phyloP scores from a whole-genome alignment of 2,888 invertebrate species.

The Noctua janthina region DNA sequence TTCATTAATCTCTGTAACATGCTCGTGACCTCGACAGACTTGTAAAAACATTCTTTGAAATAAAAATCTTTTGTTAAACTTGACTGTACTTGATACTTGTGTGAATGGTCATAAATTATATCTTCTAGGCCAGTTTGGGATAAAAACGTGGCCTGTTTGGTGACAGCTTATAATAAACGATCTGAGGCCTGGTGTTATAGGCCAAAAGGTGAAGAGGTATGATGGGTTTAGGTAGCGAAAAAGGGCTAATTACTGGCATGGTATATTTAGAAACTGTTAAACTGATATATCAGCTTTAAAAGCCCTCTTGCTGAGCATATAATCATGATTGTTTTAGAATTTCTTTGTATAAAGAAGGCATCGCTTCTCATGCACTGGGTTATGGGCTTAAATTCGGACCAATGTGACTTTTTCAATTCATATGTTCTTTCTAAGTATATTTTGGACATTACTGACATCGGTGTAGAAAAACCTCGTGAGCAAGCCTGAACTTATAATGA shows the following conservation, averaged over 20 bases:
- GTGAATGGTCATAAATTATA: conserved; percentile 45
- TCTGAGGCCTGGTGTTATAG: neutral
- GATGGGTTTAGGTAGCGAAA: neutral
- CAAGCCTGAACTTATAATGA: too few species aligned
- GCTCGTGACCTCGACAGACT: conserved; percentile 19
- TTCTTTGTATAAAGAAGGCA: neutral
- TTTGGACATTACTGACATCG: too few species aligned
- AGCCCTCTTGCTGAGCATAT: neutral
- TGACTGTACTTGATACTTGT: conserved; percentile 27
- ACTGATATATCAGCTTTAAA: neutral
- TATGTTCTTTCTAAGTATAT: too few species aligned
- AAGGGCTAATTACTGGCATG: neutral
- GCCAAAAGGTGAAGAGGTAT: neutral
- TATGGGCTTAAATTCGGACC: too few species aligned
- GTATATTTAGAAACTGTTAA: neutral
- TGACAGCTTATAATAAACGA: conserved; percentile 39
- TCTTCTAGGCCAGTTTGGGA: neutral
- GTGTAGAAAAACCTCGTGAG: too few species aligned
- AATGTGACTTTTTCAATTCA: too few species aligned
- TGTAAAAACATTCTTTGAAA: conserved; percentile 45
- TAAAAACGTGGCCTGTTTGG: conserved; percentile 27
- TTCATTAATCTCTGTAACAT: conserved; percentile 49
- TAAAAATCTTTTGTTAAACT: conserved; percentile 40
- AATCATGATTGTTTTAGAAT: neutral
- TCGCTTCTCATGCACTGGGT: too few species aligned